Conservation (phyloP, 2,113 vertebrate genomes). For the Poeciliopsis retropinna region DNA sequence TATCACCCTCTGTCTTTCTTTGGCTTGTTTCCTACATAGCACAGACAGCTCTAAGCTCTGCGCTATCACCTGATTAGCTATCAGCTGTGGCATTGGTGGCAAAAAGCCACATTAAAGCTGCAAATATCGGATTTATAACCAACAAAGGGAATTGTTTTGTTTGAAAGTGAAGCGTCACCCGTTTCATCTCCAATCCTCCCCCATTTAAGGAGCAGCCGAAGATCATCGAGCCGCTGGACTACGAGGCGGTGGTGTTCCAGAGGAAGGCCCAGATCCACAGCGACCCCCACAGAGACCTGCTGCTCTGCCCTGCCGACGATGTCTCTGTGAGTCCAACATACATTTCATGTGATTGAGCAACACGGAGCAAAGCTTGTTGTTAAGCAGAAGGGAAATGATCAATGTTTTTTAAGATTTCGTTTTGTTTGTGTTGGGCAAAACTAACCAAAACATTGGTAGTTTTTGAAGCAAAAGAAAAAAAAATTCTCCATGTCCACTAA, state of each 20-base stretch:
- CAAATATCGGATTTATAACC: neutral
- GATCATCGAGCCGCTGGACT: constrained; percentile 95
- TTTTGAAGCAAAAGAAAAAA: no score
- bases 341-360: neutral
- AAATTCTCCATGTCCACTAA: no score
- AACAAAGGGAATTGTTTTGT: neutral
- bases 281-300: constrained; percentile 93
- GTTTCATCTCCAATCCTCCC: neutral
- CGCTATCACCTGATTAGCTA: constrained; percentile 17
- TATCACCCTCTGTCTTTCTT: neutral
- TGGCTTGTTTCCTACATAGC: neutral
- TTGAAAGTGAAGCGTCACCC: neutral
- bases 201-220: constrained; percentile 90
- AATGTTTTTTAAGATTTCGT: neutral
- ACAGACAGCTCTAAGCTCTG: constrained; percentile 25
- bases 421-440: no score
- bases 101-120: neutral
- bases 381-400: neutral
- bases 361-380: neutral
- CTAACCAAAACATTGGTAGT: no score
- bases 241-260: constrained; percentile 93
- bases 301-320: constrained; percentile 94
- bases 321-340: constrained; percentile 85
- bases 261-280: constrained; percentile 97
- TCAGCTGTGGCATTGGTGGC: neutral